Percentiles rank a stretch among this genome's conserved stretches.
These are phyloP conservation scores for Ptilonorhynchus violaceus DNA, from an alignment of 2,113 vertebrate species.

Conservation along the genomic window DNA sequence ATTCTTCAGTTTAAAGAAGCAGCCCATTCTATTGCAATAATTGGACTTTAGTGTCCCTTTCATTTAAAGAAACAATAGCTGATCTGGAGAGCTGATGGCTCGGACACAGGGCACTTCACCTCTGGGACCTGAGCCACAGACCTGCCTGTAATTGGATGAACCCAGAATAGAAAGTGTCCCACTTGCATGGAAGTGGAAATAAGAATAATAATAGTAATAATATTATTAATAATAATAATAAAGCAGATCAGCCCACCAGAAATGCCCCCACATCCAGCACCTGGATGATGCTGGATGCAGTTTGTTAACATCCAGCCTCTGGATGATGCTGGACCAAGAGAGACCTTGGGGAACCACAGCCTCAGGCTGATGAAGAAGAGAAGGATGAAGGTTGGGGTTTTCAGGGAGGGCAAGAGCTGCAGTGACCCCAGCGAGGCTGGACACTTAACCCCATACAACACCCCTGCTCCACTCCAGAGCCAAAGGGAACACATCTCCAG, in stretches of 20 bases:
- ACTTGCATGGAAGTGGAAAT: neutral
- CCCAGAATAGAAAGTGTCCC: neutral
- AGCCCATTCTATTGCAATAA: slow-evolving; percentile 52
- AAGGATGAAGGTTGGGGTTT: neutral
- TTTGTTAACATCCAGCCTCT: neutral
- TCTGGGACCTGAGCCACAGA: neutral
- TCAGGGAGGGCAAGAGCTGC: neutral
- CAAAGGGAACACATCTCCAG: neutral
- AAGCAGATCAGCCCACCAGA: neutral
- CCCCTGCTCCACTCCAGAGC: neutral
- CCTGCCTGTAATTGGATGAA: slow-evolving; percentile 6
- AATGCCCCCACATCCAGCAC: neutral
- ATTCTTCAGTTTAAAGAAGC: slow-evolving; percentile 65
- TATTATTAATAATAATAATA: neutral
- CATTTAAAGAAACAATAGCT: slow-evolving; percentile 56
- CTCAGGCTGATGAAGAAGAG: neutral
- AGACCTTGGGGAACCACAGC: neutral
- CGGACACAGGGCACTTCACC: slow-evolving; percentile 11
- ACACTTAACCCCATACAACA: neutral
- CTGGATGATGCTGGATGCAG: neutral
- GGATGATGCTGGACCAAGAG: neutral
- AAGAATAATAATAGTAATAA: neutral
- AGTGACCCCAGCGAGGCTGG: rapidly evolving
- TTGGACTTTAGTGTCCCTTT: slow-evolving; percentile 67
- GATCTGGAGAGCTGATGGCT: slow-evolving; percentile 23